phyloP scores from a whole-genome alignment of 2,797 vertebrate genomes.

The Gymnothorax reevesii region DNA sequence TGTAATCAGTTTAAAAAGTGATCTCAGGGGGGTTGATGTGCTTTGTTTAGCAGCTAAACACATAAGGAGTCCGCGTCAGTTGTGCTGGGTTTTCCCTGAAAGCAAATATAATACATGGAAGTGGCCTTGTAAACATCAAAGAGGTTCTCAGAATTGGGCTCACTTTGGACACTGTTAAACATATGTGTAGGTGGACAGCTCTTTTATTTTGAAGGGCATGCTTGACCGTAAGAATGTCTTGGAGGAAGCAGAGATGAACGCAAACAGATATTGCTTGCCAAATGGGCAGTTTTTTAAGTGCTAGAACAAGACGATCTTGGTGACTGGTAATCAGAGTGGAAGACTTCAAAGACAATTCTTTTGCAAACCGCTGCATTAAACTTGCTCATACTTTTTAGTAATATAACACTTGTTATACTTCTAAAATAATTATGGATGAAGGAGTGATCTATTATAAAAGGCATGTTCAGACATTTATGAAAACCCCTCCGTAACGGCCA shows the following conservation, averaged over 20 bases:
- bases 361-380: background rate
- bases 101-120: conserved; percentile 43
- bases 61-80: conserved; percentile 7
- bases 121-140: conserved; percentile 40
- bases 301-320: background rate
- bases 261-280: background rate
- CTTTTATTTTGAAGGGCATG: conserved; percentile 23
- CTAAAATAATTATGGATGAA: background rate
- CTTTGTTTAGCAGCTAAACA: conserved; percentile 34
- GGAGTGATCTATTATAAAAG: conserved; percentile 32
- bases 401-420: background rate
- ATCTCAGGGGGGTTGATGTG: background rate
- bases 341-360: background rate
- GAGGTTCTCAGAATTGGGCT: conserved; percentile 5
- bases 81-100: conserved; percentile 3
- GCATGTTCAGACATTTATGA: conserved; percentile 36
- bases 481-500: background rate
- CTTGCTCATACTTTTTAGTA: background rate
- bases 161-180: conserved; percentile 13
- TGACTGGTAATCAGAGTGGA: background rate
- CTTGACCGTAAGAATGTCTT: conserved; percentile 19
- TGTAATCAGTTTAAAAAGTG: conserved; percentile 13
- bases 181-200: conserved; percentile 24
- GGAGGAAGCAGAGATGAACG: conserved; percentile 1
- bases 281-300: background rate